Evolutionary conservation across 2,113 vertebrate genomes (phyloP).

Genomic region (Barnardius zonarius): DNA sequence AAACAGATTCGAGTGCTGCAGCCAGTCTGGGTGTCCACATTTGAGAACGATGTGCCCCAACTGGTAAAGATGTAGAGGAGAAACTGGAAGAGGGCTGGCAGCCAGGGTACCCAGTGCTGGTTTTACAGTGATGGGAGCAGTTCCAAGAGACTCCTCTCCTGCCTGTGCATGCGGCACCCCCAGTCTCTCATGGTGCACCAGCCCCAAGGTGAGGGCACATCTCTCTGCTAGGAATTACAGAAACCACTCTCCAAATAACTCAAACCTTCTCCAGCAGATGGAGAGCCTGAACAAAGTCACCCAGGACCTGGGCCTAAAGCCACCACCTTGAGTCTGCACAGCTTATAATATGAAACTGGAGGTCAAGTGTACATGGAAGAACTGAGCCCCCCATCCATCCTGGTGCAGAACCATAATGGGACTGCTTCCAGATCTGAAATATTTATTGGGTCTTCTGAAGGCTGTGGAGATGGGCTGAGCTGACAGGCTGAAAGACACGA

Average conservation of each 20-base stretch:
- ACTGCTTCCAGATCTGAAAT: neutral
- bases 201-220: neutral
- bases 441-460: neutral
- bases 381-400: neutral
- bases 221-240: neutral
- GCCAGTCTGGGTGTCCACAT: neutral
- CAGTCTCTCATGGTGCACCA: neutral
- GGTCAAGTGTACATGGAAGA: neutral
- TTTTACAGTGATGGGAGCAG: neutral
- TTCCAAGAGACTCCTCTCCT: neutral
- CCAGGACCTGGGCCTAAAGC: rapidly evolving
- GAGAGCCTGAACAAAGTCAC: neutral
- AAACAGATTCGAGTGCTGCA: neutral
- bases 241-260: neutral
- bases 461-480: neutral
- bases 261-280: neutral
- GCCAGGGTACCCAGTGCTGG: neutral
- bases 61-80: neutral
- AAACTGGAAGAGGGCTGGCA: neutral
- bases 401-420: neutral
- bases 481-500: neutral
- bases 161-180: neutral
- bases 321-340: neutral
- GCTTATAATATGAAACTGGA: neutral
- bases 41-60: neutral